Percentiles rank a stretch among this genome's conserved stretches.
Evolutionary conservation across 2,888 invertebrate species (phyloP).

Genomic region (Pardosa pseudoannulata): DNA sequence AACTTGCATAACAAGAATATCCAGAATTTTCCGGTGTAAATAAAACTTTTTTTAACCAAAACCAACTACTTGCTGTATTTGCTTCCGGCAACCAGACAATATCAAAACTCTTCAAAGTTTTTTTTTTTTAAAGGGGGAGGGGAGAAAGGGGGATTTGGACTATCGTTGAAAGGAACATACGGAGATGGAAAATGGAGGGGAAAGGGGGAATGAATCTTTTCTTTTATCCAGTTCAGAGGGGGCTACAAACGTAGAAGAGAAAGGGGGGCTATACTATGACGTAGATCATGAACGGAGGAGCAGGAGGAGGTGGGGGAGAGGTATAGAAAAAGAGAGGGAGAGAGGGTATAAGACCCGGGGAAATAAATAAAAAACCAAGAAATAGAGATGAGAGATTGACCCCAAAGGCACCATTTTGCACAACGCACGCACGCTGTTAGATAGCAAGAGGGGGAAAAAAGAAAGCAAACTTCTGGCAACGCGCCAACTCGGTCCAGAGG

Average conservation of each 20-base stretch:
- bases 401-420: conserved; percentile 55
- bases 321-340: conserved; percentile 14
- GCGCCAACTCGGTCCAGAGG: conserved; percentile 45
- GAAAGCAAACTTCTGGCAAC: conserved; percentile 33
- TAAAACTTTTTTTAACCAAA: too few species aligned
- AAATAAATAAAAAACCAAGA: conserved; percentile 26
- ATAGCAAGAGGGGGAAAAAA: conserved; percentile 1
- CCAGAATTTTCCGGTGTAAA: too few species aligned
- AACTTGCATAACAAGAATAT: too few species aligned
- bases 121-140: too few species aligned
- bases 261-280: neutral
- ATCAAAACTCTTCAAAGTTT: neutral
- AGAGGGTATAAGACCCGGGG: conserved; percentile 16
- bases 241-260: too few species aligned
- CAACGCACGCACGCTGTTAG: conserved; percentile 36
- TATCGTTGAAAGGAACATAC: too few species aligned
- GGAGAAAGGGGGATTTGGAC: too few species aligned
- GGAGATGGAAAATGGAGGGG: too few species aligned
- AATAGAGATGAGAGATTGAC: conserved; percentile 61
- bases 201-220: neutral
- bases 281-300: neutral
- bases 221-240: neutral
- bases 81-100: neutral
- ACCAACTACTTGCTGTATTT: too few species aligned
- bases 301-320: neutral